Conservation (phyloP, 2,113 vertebrate genomes). For the Eulemur rufifrons region DNA sequence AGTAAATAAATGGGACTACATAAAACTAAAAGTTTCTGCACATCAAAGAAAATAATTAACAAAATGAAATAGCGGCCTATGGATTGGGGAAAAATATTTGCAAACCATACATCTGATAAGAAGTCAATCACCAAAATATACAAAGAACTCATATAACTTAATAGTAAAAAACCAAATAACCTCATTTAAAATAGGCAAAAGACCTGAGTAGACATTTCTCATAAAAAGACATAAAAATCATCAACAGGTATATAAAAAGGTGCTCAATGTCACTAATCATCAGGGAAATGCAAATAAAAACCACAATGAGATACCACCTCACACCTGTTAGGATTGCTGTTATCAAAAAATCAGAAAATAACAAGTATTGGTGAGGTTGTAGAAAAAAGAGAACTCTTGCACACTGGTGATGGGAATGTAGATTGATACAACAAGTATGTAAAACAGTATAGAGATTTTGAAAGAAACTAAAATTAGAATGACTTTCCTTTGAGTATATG, state of each 20-base stretch:
- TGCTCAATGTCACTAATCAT: background rate
- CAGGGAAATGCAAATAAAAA: background rate
- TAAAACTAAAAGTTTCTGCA: no score
- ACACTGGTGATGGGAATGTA: no score
- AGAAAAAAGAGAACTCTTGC: no score
- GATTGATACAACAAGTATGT: no score
- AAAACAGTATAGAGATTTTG: no score
- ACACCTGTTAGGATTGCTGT: background rate
- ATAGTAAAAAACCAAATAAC: background rate
- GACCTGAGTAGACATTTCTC: background rate
- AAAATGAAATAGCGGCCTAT: background rate
- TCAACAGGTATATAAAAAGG: background rate
- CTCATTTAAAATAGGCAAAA: background rate
- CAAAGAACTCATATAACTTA: background rate
- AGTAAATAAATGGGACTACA: background rate
- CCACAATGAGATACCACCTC: background rate
- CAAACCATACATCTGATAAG: background rate
- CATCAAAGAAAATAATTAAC: no score
- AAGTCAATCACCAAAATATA: background rate
- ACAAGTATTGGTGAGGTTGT: no score
- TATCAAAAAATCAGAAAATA: background rate
- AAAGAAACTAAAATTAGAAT: no score
- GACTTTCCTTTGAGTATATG: no score
- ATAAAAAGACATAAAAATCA: background rate
- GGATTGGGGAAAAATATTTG: background rate